phyloP scores from a whole-genome alignment of 1,140 invertebrate genomes.

The Arion vulgaris region DNA sequence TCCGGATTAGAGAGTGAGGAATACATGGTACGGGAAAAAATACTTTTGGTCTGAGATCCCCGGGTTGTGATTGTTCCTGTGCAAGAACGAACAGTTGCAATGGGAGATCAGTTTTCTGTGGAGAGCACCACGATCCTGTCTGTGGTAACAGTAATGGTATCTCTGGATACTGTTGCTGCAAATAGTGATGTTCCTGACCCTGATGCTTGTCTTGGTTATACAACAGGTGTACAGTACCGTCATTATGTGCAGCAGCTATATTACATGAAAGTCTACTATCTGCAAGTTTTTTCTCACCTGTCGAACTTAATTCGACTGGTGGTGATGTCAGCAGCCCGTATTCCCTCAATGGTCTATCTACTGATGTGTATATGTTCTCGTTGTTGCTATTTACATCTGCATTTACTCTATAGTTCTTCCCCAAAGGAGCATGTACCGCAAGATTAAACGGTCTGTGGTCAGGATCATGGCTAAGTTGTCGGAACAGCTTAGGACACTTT shows the following conservation, averaged over 20 bases:
- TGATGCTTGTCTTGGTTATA: background rate
- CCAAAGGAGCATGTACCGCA: background rate
- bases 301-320: background rate
- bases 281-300: background rate
- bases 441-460: background rate
- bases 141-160: background rate
- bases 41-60: slow-evolving; percentile 5
- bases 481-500: background rate
- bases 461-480: background rate
- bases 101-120: background rate
- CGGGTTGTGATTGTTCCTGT: background rate
- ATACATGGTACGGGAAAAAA: background rate
- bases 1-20: background rate
- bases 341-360: background rate
- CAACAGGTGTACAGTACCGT: background rate
- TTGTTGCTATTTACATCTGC: background rate
- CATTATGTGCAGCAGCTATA: background rate
- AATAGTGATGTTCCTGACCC: background rate
- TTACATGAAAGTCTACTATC: background rate
- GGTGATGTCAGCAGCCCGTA: background rate
- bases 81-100: background rate
- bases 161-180: background rate
- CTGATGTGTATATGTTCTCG: background rate
- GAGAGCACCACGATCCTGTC: background rate
- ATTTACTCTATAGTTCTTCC: background rate